These are phyloP conservation scores for Rhabdophis nuchalis DNA, from an alignment of 2,797 vertebrate genomes.

Conservation along the genomic window DNA sequence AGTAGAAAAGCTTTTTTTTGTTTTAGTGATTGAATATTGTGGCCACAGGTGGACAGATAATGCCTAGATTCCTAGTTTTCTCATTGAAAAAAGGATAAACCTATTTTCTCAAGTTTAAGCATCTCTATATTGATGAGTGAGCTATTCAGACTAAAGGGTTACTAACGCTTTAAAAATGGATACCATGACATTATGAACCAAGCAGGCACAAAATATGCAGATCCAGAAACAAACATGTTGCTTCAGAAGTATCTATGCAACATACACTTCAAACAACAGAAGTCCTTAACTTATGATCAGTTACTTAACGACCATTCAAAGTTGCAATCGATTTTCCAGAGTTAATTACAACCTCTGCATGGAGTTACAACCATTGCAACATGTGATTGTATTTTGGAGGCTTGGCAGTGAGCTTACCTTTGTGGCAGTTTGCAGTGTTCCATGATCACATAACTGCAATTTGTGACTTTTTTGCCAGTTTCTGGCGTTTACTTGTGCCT, in stretches of 20 bases:
- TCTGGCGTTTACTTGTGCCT: no score
- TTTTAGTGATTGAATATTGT: not conserved
- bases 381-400: no score
- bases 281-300: not conserved
- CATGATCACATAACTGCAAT: no score
- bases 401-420: no score
- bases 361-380: no score
- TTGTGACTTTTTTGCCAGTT: no score
- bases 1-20: not conserved
- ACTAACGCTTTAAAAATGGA: not conserved
- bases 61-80: not conserved
- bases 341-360: no score
- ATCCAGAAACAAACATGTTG: not conserved
- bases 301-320: no score
- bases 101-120: not conserved
- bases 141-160: not conserved
- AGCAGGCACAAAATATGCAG: not conserved
- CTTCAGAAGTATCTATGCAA: not conserved
- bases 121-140: not conserved
- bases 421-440: no score
- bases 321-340: no score
- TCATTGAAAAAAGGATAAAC: not conserved
- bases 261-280: not conserved
- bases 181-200: not conserved
- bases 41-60: not conserved